Conservation (phyloP, 1,140 invertebrate genomes). For the Pseudomyrmex pallidus region DNA sequence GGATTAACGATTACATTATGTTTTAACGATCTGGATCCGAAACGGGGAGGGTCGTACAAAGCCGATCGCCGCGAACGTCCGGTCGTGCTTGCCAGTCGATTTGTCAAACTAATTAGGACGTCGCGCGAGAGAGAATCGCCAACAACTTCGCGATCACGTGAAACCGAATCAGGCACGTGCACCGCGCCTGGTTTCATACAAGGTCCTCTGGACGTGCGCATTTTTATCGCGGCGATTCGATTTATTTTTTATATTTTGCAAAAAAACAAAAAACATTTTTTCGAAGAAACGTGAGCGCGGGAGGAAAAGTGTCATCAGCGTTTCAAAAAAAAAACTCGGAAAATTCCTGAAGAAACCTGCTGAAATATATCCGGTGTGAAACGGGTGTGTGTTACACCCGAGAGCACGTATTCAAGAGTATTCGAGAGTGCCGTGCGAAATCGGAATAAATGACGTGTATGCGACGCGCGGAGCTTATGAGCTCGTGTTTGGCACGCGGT, state of each 20-base stretch:
- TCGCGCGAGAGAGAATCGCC: slow-evolving; percentile 41
- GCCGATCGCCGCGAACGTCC: slow-evolving; percentile 47
- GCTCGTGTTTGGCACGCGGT: neutral
- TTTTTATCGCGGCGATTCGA: slow-evolving; percentile 3
- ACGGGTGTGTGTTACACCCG: neutral
- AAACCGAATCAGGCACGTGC: slow-evolving; percentile 41
- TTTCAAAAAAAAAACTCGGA: neutral
- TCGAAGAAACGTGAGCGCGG: too few species aligned
- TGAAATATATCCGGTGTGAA: neutral
- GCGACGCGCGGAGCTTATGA: neutral
- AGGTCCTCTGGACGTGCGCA: slow-evolving; percentile 7
- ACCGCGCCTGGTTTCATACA: slow-evolving; percentile 3
- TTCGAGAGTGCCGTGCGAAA: slow-evolving; percentile 1
- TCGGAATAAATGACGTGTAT: slow-evolving; percentile 31
- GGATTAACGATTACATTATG: slow-evolving; percentile 67
- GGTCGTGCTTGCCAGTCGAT: slow-evolving; percentile 37
- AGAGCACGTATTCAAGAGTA: neutral
- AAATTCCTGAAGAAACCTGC: neutral
- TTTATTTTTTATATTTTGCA: neutral
- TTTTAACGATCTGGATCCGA: slow-evolving; percentile 66
- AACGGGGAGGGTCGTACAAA: slow-evolving; percentile 31
- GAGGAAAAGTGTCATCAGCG: too few species aligned
- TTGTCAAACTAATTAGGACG: slow-evolving; percentile 59
- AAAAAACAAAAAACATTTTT: too few species aligned
- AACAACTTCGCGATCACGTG: slow-evolving; percentile 52